phyloP scores from a whole-genome alignment of 1,140 invertebrate species.

The Leptoteleia sp. region DNA sequence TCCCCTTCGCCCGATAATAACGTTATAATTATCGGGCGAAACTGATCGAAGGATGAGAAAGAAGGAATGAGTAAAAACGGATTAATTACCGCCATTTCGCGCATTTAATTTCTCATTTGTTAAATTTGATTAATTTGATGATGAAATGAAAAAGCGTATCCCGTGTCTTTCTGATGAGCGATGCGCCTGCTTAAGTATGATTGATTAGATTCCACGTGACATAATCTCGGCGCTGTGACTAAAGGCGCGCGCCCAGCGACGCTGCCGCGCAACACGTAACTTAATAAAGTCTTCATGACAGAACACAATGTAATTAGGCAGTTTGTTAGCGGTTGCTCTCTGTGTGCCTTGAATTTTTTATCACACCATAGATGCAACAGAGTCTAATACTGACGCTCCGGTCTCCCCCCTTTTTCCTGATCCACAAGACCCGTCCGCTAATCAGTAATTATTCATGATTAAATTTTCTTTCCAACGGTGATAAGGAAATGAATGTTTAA shows the following conservation, averaged over 20 bases:
- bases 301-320: conserved; percentile 26
- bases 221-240: conserved; percentile 29
- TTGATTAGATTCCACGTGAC: conserved; percentile 19
- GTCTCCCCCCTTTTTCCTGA: conserved; percentile 13
- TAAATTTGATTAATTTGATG: too few species aligned
- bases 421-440: neutral
- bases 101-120: too few species aligned
- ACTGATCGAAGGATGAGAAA: too few species aligned
- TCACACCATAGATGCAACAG: neutral
- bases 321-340: conserved; percentile 23
- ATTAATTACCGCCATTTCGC: too few species aligned
- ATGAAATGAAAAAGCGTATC: neutral
- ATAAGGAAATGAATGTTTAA: too few species aligned
- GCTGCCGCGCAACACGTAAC: conserved; percentile 22
- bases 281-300: conserved; percentile 31
- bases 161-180: conserved; percentile 7
- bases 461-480: neutral
- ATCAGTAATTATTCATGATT: conserved; percentile 8
- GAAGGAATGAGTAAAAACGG: too few species aligned
- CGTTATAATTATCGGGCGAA: too few species aligned
- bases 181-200: conserved; percentile 14
- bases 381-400: neutral
- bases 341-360: conserved; percentile 9
- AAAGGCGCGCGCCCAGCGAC: neutral
- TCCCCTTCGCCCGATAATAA: too few species aligned